These are phyloP conservation scores for Icerya purchasi DNA, from an alignment of 2,888 invertebrate genomes.

Conservation along the genomic window DNA sequence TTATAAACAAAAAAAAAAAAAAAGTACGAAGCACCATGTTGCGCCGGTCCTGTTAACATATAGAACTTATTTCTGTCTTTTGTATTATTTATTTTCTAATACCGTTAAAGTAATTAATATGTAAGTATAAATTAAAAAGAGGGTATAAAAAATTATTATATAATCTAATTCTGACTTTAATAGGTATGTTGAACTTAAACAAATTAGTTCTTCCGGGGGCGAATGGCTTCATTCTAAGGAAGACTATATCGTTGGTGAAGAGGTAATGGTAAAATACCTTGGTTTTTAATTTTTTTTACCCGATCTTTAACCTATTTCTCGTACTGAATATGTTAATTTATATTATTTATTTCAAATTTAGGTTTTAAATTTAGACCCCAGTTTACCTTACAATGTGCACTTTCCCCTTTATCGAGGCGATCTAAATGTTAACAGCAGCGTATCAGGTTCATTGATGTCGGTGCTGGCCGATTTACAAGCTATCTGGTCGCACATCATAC, in stretches of 20 bases:
- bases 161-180: too few relatives aligned
- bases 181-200: constrained; percentile 17
- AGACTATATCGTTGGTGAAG: constrained; percentile 51
- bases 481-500: constrained; percentile 68
- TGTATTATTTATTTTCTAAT: too few relatives aligned
- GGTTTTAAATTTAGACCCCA: constrained; percentile 42
- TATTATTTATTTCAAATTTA: too few relatives aligned
- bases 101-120: too few relatives aligned
- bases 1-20: too few relatives aligned
- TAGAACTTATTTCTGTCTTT: too few relatives aligned
- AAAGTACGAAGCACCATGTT: too few relatives aligned
- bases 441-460: constrained; percentile 67
- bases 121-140: too few relatives aligned
- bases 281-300: background rate
- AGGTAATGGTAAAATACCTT: constrained; percentile 28
- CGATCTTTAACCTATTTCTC: background rate
- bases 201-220: constrained; percentile 28
- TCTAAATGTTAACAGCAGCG: constrained; percentile 58
- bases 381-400: constrained; percentile 58
- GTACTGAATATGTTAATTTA: too few relatives aligned
- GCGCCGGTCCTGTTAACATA: too few relatives aligned
- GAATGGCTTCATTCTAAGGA: constrained; percentile 40
- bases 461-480: constrained; percentile 65
- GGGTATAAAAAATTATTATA: too few relatives aligned
- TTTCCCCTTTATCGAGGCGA: constrained; percentile 77